phyloP scores from a whole-genome alignment of 2,888 invertebrate species.

The Pegoplata infirma region DNA sequence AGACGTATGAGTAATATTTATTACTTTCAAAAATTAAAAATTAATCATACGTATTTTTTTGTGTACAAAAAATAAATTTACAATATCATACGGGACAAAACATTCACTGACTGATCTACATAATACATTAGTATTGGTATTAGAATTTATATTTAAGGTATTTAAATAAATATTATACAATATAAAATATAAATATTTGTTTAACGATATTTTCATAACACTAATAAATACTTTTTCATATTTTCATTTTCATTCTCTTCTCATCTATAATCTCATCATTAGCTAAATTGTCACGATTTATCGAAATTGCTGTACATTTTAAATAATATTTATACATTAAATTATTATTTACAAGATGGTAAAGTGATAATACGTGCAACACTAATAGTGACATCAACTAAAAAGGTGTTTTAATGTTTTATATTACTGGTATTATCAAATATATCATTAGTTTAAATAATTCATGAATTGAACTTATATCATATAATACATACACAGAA shows the following conservation, averaged over 20 bases:
- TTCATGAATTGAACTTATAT: no score
- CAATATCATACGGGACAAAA: no score
- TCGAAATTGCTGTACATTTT: constrained; percentile 42
- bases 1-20: no score
- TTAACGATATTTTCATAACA: not conserved
- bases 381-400: constrained; percentile 64
- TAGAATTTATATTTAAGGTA: no score
- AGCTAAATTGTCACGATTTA: constrained; percentile 73
- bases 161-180: not conserved
- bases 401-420: constrained; percentile 8
- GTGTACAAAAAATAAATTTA: no score
- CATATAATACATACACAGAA: no score
- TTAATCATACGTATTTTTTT: no score
- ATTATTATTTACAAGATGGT: constrained; percentile 16
- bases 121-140: no score
- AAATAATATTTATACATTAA: constrained; percentile 44
- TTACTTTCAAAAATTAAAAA: no score
- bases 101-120: no score
- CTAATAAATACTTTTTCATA: not conserved
- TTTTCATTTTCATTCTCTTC: not conserved
- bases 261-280: constrained; percentile 66
- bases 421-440: not conserved
- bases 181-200: no score
- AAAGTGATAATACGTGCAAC: constrained; percentile 65
- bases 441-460: no score